A percentile compares a stretch with the other conserved stretches of the same genome.
These are phyloP conservation scores for Planococcus citri DNA, from an alignment of 1,140 invertebrate genomes.

Conservation along the genomic window DNA sequence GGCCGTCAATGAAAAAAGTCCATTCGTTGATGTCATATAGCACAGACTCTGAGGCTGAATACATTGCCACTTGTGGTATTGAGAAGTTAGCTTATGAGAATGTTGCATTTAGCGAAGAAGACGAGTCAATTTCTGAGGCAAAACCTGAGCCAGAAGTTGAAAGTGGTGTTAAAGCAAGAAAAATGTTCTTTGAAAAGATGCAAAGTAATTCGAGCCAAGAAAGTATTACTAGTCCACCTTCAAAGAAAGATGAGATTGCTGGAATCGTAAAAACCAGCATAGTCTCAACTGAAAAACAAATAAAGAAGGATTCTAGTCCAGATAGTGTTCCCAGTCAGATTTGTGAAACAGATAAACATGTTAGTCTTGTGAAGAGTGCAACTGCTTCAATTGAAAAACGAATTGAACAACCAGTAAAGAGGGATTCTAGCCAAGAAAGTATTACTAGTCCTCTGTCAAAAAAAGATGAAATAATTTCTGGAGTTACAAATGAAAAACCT, in stretches of 20 bases:
- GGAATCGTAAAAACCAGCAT: too few species aligned
- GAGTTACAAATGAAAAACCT: too few species aligned
- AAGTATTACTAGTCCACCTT: not conserved
- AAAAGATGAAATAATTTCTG: not conserved
- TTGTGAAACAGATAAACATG: too few species aligned
- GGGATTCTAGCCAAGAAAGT: too few species aligned
- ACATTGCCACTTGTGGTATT: constrained; percentile 28
- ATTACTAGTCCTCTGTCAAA: not conserved
- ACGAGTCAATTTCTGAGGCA: not conserved
- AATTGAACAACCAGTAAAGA: too few species aligned
- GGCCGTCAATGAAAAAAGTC: not conserved
- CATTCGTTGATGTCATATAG: constrained; percentile 24
- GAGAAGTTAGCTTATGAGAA: constrained; percentile 37
- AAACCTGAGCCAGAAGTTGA: not conserved
- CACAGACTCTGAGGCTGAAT: constrained; percentile 33
- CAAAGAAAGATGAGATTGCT: not conserved
- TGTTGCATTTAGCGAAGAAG: constrained; percentile 27
- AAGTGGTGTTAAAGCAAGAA: not conserved
- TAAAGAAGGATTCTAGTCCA: too few species aligned
- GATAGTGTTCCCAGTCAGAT: too few species aligned
- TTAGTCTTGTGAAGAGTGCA: too few species aligned
- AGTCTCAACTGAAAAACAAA: too few species aligned
- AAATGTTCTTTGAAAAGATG: not conserved
- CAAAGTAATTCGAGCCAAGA: not conserved
- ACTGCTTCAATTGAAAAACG: too few species aligned